A percentile compares a stretch with the other conserved stretches of the same genome.
Conservation (phyloP, 1,140 invertebrate genomes). For the Euglossa dilemma region DNA sequence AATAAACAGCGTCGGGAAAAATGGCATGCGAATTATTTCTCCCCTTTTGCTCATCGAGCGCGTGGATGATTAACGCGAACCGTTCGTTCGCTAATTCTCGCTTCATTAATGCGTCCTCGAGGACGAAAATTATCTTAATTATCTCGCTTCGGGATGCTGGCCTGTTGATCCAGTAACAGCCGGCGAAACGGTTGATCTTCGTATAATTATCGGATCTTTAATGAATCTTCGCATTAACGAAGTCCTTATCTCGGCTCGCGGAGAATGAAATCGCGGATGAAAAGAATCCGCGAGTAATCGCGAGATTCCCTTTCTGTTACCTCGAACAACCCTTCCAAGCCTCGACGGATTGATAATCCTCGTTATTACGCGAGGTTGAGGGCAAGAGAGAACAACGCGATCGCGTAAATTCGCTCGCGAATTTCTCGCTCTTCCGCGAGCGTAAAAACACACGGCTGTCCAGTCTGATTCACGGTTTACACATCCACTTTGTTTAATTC, state of each 20-base stretch:
- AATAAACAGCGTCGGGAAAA: not conserved
- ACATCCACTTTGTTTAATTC: not conserved
- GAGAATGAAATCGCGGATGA: constrained; percentile 9
- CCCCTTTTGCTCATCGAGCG: not conserved
- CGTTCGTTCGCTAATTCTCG: not conserved
- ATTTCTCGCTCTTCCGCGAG: not conserved
- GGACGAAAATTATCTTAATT: not conserved
- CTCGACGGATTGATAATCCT: constrained; percentile 25
- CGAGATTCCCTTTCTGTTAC: not conserved
- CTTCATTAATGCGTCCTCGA: not conserved
- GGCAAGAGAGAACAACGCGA: not conserved
- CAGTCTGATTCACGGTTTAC: not conserved
- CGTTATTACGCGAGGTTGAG: not conserved
- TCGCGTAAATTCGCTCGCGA: not conserved
- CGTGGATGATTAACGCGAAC: not conserved
- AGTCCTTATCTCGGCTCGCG: not conserved
- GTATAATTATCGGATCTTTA: constrained; percentile 19
- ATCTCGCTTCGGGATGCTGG: not conserved
- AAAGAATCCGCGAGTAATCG: constrained; percentile 4
- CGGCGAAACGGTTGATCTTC: not conserved
- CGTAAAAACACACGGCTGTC: not conserved
- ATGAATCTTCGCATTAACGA: constrained; percentile 20
- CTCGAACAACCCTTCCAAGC: not conserved
- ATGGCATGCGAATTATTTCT: not conserved
- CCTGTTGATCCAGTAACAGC: not conserved